Base-by-base conservation (phyloP, 2,797 vertebrate species). In the Hippopotamyrus pictus region DNA sequence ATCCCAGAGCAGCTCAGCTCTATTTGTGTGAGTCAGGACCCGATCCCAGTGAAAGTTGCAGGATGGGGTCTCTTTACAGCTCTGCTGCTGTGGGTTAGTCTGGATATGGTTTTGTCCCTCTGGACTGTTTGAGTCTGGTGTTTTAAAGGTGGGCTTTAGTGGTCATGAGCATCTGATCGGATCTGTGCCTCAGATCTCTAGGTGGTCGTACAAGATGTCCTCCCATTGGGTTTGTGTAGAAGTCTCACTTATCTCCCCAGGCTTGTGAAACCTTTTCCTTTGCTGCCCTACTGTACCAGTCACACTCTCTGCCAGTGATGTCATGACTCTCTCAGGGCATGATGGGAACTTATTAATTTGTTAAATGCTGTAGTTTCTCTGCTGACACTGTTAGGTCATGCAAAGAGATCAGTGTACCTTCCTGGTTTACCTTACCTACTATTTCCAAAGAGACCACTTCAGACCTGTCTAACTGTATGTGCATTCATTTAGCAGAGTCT, bases 291-390 rank as follows among this genome's bases (percentile, higher is more conserved):
- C 29, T 73, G 29, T 73, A 73, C 29, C 12, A 73, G 65, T 73
- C 65, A 73, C 65, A 73, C 65, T 6, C 65, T 37, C 65, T 73
- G 29, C 25, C 25, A 14, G 65, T 73, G 65, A 73, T 73, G 65
- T 73, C 65, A 73, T 73, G 29, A 73, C 65, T 37, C 29, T 73
- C 65, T 29, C 29, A 37, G 12, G 29, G 65, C 29, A 37, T 73
- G 65, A 73, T 73, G 65, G 65, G 65, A 73, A 14, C 65, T 73
- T 73, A 73, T 73, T 73, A 73, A 73, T 73, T 73, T 73, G 65
- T 73, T 33, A 73, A 37, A 37, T 73, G 79, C 41, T 83, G 37
- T 48, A 48, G 79, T 46, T 83, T 44, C 44, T 46, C 79, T 83
- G 82, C 46, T 44, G 82, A 48, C 82, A 25, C n/a, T 50, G 41